Evolutionary conservation across 1,140 invertebrate genomes (phyloP).

Genomic region (Chymomyza costata): DNA sequence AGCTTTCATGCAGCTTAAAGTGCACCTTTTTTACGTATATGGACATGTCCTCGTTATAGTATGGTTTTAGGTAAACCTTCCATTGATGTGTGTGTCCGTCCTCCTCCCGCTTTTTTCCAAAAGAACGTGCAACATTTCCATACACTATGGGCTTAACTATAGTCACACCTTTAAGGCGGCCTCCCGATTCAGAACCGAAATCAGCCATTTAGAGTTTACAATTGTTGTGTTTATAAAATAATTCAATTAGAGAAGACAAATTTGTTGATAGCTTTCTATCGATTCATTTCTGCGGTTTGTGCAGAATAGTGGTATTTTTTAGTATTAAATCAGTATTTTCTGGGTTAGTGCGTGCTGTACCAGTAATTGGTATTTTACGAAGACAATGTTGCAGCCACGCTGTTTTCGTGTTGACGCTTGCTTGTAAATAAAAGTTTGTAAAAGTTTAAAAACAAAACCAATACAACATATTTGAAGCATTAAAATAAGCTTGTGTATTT

Average conservation of each 20-base stretch:
- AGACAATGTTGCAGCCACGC: no score
- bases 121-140: slow-evolving; percentile 96
- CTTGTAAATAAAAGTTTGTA: no score
- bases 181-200: slow-evolving; percentile 88
- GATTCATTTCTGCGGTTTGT: no score
- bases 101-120: slow-evolving; percentile 98
- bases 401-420: no score
- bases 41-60: slow-evolving; percentile 95
- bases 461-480: no score
- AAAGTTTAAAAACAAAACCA: no score
- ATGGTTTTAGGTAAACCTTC: slow-evolving; percentile 98
- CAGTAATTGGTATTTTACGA: no score
- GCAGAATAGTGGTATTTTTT: no score
- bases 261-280: no score
- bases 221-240: background rate
- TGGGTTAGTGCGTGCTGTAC: no score
- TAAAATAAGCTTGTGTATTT: no score
- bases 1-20: slow-evolving; percentile 98
- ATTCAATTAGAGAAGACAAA: slow-evolving; percentile 1
- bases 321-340: no score
- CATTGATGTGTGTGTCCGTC: slow-evolving; percentile 99
- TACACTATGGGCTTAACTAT: slow-evolving; percentile 98
- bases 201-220: slow-evolving; percentile 79
- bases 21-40: slow-evolving; percentile 97
- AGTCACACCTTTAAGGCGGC: slow-evolving; percentile 88